Percentiles rank a stretch among this genome's conserved stretches.
These are phyloP conservation scores for Carposina sasakii DNA, from an alignment of 1,140 invertebrate species.

Conservation along the genomic window DNA sequence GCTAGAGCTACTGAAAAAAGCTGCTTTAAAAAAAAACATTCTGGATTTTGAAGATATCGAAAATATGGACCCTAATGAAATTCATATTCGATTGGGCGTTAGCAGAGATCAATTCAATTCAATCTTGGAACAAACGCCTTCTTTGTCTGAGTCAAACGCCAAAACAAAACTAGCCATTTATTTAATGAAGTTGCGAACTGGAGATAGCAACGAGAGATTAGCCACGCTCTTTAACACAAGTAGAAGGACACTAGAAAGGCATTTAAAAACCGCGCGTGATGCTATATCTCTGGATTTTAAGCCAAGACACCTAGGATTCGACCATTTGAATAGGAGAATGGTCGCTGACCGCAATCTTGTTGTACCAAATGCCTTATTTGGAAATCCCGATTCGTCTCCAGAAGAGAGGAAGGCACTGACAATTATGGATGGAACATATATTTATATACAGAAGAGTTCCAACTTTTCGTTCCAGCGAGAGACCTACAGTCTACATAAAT, in stretches of 20 bases:
- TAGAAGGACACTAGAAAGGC: constrained; percentile 5
- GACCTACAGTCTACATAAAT: constrained; percentile 4
- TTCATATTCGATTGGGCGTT: constrained; percentile 1
- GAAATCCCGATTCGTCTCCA: not conserved
- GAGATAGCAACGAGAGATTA: constrained; percentile 1
- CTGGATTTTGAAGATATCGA: constrained; percentile 1
- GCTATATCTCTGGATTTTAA: not conserved
- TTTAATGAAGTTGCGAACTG: constrained; percentile 2
- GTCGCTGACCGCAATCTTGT: constrained; percentile 2
- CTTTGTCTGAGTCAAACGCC: not conserved
- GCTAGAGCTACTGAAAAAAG: not conserved
- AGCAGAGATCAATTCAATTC: not conserved
- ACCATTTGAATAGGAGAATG: not conserved
- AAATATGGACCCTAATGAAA: constrained; percentile 7
- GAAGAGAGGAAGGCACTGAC: constrained; percentile 1
- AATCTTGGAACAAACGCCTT: constrained; percentile 7
- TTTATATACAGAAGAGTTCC: constrained; percentile 7
- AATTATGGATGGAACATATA: constrained; percentile 7
- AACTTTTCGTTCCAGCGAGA: constrained; percentile 2
- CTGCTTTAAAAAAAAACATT: not conserved
- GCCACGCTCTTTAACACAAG: constrained; percentile 5
- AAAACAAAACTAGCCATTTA: not conserved
- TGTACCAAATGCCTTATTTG: constrained; percentile 6
- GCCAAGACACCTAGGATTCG: constrained; percentile 5
- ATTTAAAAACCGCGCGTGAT: constrained; percentile 1